A percentile compares a stretch with the other conserved stretches of the same genome.
These are phyloP conservation scores for Zaprionus ornatus DNA, from an alignment of 1,140 invertebrate species.

Conservation along the genomic window DNA sequence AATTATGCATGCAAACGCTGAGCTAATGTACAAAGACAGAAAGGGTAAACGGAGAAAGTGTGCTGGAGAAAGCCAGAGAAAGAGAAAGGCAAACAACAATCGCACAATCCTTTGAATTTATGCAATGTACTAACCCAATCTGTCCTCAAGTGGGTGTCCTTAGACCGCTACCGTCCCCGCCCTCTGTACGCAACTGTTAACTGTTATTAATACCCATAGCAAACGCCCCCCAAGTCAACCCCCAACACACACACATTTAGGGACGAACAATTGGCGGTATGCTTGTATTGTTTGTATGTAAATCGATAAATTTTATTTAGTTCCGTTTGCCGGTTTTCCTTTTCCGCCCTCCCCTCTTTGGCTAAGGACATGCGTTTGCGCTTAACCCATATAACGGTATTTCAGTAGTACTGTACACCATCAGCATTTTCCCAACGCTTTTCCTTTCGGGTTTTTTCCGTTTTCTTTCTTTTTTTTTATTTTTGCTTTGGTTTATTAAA, in stretches of 20 bases:
- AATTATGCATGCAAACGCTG: conserved; percentile 64
- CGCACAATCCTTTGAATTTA: conserved; percentile 49
- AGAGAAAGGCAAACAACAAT: conserved; percentile 6
- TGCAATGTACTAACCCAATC: conserved; percentile 51
- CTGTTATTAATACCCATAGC: conserved; percentile 62
- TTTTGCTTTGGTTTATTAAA: conserved; percentile 27
- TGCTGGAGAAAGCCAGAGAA: neutral
- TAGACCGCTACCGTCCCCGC: neutral
- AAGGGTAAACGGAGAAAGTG: neutral
- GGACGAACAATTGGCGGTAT: conserved; percentile 8
- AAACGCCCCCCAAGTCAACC: conserved; percentile 1
- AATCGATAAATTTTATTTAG: conserved; percentile 80
- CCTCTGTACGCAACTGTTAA: conserved; percentile 21
- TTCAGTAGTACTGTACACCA: neutral
- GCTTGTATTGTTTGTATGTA: conserved; percentile 33
- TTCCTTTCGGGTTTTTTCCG: conserved; percentile 7
- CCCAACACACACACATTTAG: neutral
- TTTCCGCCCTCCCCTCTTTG: conserved; percentile 17
- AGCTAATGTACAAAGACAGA: conserved; percentile 33
- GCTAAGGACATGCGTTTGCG: conserved; percentile 68
- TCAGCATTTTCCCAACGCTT: conserved; percentile 4
- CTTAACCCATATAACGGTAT: conserved; percentile 63
- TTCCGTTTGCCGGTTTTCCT: conserved; percentile 50
- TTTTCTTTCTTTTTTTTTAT: conserved; percentile 18
- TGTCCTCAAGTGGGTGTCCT: conserved; percentile 16